Conservation (phyloP, 2,888 invertebrate genomes). For the Torymus texanus region DNA sequence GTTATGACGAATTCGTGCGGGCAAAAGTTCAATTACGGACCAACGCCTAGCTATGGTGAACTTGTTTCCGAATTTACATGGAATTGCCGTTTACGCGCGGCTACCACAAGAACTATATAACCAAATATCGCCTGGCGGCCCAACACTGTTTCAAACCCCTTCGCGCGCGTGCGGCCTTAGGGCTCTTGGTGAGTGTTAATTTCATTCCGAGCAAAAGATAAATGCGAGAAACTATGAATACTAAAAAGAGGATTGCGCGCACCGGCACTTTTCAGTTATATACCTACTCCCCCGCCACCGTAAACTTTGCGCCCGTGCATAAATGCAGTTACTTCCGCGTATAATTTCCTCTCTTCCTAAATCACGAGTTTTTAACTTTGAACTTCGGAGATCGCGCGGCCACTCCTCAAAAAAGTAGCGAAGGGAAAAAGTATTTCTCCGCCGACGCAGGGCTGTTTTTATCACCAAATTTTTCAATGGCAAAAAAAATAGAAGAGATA, state of each 20-base stretch:
- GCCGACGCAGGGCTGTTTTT: neutral
- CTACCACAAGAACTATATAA: no score
- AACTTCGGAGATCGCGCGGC: neutral
- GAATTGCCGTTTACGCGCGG: no score
- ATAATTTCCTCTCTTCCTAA: neutral
- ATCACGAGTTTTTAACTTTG: neutral
- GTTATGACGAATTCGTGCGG: no score
- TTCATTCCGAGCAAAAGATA: slow-evolving; percentile 13
- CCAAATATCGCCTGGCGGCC: no score
- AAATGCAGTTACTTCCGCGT: neutral
- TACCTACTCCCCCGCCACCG: no score
- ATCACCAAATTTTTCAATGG: neutral
- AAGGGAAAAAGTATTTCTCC: neutral
- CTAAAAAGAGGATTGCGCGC: neutral
- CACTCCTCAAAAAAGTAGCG: neutral
- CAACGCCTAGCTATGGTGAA: no score
- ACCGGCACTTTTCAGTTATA: neutral
- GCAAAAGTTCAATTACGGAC: no score
- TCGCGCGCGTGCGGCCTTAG: no score
- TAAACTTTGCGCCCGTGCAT: slow-evolving; percentile 14
- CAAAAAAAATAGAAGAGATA: no score
- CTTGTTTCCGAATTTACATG: no score
- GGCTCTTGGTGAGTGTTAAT: neutral
- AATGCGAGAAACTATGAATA: slow-evolving; percentile 17
- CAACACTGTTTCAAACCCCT: no score